A percentile compares a stretch with the other conserved stretches of the same genome.
These are phyloP conservation scores for Turnix velox DNA, from an alignment of 2,113 vertebrate species.

Conservation along the genomic window DNA sequence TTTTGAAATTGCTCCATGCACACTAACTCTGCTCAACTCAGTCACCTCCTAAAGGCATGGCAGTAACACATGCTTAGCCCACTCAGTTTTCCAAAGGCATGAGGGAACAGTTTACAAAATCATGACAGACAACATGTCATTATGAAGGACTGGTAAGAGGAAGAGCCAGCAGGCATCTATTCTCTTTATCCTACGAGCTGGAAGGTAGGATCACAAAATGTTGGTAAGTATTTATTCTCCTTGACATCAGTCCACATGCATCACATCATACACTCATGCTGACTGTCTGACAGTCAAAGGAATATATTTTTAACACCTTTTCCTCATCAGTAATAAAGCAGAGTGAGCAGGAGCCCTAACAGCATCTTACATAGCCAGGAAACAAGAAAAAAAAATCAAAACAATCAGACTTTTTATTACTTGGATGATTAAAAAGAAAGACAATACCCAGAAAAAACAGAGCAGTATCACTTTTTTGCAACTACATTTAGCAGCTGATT, in stretches of 20 bases:
- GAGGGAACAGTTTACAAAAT: not conserved
- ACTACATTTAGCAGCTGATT: not conserved
- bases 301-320: not conserved
- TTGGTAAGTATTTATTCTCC: not conserved
- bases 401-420: not conserved
- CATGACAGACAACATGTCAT: not conserved
- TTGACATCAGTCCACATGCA: not conserved
- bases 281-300: not conserved
- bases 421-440: not conserved
- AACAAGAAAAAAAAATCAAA: not conserved
- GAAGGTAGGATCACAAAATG: not conserved
- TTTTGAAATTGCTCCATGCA: not conserved
- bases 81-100: not conserved
- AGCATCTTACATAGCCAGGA: not conserved
- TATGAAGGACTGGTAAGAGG: not conserved
- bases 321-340: not conserved
- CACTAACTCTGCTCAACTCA: not conserved
- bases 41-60: not conserved
- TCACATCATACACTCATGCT: not conserved
- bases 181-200: not conserved
- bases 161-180: not conserved
- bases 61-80: not conserved
- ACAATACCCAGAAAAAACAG: not conserved
- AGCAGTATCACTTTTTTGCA: not conserved
- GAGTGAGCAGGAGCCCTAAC: not conserved